phyloP scores from a whole-genome alignment of 2,113 vertebrate genomes.

The Amblyopsis rosae region DNA sequence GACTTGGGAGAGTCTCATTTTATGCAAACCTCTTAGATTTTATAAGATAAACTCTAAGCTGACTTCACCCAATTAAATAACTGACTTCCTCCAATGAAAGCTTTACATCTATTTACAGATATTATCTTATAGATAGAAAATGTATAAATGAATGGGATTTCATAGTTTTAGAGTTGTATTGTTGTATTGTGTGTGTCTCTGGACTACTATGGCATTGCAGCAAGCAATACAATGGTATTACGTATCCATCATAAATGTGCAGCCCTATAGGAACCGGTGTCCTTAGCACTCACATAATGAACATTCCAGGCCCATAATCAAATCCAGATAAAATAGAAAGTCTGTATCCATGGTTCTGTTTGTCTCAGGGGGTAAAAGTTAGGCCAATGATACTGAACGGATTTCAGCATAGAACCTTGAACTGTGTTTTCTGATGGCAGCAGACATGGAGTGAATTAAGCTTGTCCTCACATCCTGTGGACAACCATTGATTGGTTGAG shows the following conservation, averaged over 20 bases:
- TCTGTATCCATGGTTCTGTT: slow-evolving; percentile 40
- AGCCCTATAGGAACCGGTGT: slow-evolving; percentile 41
- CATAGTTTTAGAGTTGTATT: background rate
- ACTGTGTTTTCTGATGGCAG: slow-evolving; percentile 23
- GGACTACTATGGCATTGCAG: background rate
- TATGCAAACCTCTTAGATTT: background rate
- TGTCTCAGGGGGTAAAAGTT: slow-evolving; percentile 33
- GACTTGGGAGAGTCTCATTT: slow-evolving; percentile 4
- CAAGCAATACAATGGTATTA: background rate
- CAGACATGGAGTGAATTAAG: slow-evolving; percentile 17
- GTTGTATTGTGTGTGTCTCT: background rate
- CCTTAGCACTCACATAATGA: slow-evolving; percentile 60
- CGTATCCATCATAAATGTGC: slow-evolving; percentile 1
- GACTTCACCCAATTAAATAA: background rate
- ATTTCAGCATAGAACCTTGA: slow-evolving; percentile 16
- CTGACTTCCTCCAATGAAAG: background rate
- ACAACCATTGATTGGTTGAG: slow-evolving; percentile 1
- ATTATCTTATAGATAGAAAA: no score
- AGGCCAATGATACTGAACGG: slow-evolving; percentile 16
- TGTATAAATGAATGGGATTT: no score
- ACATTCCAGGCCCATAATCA: slow-evolving; percentile 63
- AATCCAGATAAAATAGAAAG: slow-evolving; percentile 60
- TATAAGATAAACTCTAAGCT: background rate
- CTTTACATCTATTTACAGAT: background rate
- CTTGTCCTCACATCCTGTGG: slow-evolving; percentile 5